Base-by-base conservation (phyloP, 1,140 invertebrate species). In the Cotesia chilonis region DNA sequence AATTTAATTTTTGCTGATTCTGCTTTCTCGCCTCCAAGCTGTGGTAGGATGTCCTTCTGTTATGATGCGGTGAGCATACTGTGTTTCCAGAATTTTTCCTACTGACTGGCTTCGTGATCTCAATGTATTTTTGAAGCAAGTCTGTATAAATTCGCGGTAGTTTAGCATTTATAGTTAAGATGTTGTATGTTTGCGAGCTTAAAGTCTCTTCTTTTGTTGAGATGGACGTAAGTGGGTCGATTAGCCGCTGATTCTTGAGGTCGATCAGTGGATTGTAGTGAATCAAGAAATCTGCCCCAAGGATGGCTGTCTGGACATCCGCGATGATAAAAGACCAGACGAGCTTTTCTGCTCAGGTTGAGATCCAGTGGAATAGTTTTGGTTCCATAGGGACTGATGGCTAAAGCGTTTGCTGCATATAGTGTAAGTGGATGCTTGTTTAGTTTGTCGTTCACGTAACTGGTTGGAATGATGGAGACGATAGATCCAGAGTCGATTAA, bases 351-450 rank as follows among this genome's bases (percentile, higher is more conserved):
- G n/a, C 73, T 37, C 5, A 74, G n/a, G 20, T 60, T 69, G 4
- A 75, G 61, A 37, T 73, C 67, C n/a, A 75, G 10, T 1, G 63
- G 51, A 4, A 72, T 4, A 17, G 36, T 17, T 36, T 36, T 47
- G 1, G 14, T n/a, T n/a, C 74, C 74, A 41, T 57, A 73, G 4
- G 74, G 73, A 1, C 41, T 17, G n/a, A 75, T 69, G 2, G 12
- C 14, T 1, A 71, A 37, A 4, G 37, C 28, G 38, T 75, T 75
- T 38, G 73, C 69, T 14, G 73, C 73, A 54, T 38, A 71, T 4
- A 74, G 57, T n/a, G 7, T 12, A 35, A 14, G 36, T 3, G 37
- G 2, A 36, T 4, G 35, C 14, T 5, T 6, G 35, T 4, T 10
- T 3, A 59, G 54, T 28, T 64, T 14, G 1, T 3, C 20, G 9